Evolutionary conservation across 2,797 vertebrate species (phyloP), one percentile per base, ranked within the genome.

Genomic region (Typhlichthys eigenmanni): DNA sequence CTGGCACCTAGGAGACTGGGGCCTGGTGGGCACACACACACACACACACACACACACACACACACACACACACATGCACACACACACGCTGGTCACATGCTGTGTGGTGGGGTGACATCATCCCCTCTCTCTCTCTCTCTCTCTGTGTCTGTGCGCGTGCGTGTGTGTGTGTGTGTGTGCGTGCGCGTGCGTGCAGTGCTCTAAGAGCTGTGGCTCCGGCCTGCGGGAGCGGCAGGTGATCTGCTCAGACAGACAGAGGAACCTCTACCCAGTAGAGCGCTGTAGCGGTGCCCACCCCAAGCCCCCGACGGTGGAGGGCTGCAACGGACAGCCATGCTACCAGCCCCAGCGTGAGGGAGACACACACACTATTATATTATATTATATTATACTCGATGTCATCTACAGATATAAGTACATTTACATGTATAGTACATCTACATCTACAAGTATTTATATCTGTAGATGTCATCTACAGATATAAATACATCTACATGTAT

Each of bases 1-100:
- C 69, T 98, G 97, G 97, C 94, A 93, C 0, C 12, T 95, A 0
- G 94, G 96, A 29, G 82, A 93, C 72, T 98, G 97, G 97, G 94
- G 95, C 32, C 87, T 95, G 89, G 97, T 98, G 81, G 95, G 95
- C 0, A 10, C 12, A n/a, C 14, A 58, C 11, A 49, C n/a, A 47
- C 32, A 58, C 43, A 56, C 43, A 60, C 11, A 60, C 43, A 52
- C 34, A 55, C 52, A 43, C 19, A 13, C 34, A 52, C 55, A 17
- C 55, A 34, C 61, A 45, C 55, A 66, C 55, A 19, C 16, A 49
- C 34, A 45, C 55, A 43, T 3, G 3, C 55, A 66, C 55, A 19
- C 16, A 49, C 34, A 45, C 55, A 43, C 24, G 3, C 24, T 29
- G 24, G 24, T 29, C 24, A 29, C 4, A 29, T 29, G 29, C 19